These are phyloP conservation scores for Pipra filicauda DNA, from an alignment of 2,113 vertebrate species.

Conservation along the genomic window DNA sequence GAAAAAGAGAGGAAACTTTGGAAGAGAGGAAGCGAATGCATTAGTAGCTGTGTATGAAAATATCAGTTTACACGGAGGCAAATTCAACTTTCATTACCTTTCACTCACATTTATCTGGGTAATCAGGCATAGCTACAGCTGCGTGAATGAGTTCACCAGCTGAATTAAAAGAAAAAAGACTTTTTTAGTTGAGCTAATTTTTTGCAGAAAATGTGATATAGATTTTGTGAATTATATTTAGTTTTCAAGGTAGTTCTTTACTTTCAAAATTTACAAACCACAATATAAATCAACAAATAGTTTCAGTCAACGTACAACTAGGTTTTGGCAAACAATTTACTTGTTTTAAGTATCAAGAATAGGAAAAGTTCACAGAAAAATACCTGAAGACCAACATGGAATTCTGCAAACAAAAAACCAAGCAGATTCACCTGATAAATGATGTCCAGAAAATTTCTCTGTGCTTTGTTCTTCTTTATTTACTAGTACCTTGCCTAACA, in stretches of 20 bases:
- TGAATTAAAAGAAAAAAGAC: background rate
- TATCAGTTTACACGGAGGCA: background rate
- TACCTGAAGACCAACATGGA: background rate
- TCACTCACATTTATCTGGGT: background rate
- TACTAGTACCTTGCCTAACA: background rate
- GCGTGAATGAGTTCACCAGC: constrained; percentile 8
- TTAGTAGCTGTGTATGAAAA: background rate
- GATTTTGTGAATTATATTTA: background rate
- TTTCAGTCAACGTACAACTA: background rate
- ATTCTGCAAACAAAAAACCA: background rate
- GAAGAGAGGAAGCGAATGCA: background rate
- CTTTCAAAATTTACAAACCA: background rate
- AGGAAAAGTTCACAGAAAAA: background rate
- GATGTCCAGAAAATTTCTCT: background rate
- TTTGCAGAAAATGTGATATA: background rate
- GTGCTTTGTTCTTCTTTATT: background rate
- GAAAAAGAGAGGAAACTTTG: background rate
- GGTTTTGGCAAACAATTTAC: background rate
- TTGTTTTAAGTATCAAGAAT: background rate
- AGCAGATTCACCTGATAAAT: background rate
- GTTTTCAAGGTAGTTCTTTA: background rate
- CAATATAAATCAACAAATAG: background rate
- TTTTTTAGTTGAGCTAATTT: background rate
- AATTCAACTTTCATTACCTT: background rate
- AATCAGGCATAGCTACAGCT: background rate